A percentile compares a stretch with the other conserved stretches of the same genome.
Evolutionary conservation across 2,797 vertebrate species (phyloP).

Genomic region (Accipiter superciliosus): DNA sequence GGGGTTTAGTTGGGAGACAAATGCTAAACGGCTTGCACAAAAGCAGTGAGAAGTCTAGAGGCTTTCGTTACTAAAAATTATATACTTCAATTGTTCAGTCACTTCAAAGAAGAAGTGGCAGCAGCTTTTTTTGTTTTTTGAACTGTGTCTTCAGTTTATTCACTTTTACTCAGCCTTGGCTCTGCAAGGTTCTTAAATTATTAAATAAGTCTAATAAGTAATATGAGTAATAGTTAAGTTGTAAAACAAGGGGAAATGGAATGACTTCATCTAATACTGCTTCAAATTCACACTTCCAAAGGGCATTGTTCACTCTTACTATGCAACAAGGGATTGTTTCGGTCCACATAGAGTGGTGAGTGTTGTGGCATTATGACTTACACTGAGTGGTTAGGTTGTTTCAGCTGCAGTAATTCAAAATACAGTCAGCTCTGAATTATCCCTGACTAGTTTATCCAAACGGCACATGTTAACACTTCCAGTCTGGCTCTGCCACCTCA

Average conservation of each 20-base stretch:
- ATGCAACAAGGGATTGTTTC: background rate
- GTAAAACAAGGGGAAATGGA: conserved; percentile 12
- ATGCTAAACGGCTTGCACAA: background rate
- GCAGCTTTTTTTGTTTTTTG: background rate
- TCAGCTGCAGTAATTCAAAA: conserved; percentile 7
- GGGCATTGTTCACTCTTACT: background rate
- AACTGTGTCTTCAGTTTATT: background rate
- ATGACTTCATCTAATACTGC: background rate
- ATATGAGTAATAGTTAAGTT: background rate
- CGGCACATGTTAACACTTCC: background rate
- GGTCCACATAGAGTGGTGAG: background rate
- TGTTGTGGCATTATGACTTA: background rate
- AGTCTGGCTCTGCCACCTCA: background rate
- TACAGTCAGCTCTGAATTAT: background rate
- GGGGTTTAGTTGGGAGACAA: background rate
- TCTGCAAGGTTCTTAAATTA: background rate
- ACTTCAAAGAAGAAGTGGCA: background rate
- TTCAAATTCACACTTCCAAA: background rate
- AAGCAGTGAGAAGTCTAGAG: background rate
- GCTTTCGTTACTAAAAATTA: background rate
- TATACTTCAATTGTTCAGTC: background rate
- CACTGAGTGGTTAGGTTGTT: background rate
- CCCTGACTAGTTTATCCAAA: background rate
- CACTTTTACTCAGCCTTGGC: background rate
- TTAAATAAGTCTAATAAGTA: background rate